Base-by-base conservation (phyloP, 2,888 invertebrate species). In the Hesperia comma region DNA sequence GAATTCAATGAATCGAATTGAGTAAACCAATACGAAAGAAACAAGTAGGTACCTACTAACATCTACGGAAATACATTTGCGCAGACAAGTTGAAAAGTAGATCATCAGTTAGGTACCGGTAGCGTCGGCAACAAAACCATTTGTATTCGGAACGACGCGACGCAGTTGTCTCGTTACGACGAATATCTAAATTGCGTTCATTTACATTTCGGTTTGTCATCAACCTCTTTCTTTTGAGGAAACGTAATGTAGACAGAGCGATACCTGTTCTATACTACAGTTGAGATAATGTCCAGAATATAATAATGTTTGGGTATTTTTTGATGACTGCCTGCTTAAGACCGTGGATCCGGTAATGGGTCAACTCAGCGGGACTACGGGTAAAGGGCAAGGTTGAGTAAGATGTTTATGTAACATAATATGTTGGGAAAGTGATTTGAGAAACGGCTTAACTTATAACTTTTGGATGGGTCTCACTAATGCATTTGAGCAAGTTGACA, bases 131-230 rank as follows among this genome's bases (percentile, higher is more conserved):
- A 49, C 49, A 49, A 49, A 49, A 49, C 49, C 49, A 49, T 49
- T 49, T 49, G 19, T 49, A 49, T 49, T 49, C 49, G 49, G 49
- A 17, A 49, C 49, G 19, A 19, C 8, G 49, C 5, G 49, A 49
- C 49, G 49, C 49, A 49, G 49, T 49, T 49, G 49, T 49, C 49
- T 49, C 49, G 49, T 19, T 17, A 49, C 49, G 19, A 49, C 49
- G 49, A 46, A 49, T 49, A 49, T 49, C 49, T 49, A 49, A 17
- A 49, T 49, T 49, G 49, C 19, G 49, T 49, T 49, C 19, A 49
- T 49, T 49, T 49, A 49, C 49, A 49, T 49, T 49, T 49, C 19
- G 49, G 49, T 19, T 49, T 19, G 49, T 49, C 49, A 49, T 49
- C 49, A 19, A 49, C 49, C 19, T 19, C 49, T 12, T 49, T 49